Percentiles rank a stretch among this genome's conserved stretches.
Conservation (phyloP, 2,113 vertebrate genomes). For the Lepus timidus region DNA sequence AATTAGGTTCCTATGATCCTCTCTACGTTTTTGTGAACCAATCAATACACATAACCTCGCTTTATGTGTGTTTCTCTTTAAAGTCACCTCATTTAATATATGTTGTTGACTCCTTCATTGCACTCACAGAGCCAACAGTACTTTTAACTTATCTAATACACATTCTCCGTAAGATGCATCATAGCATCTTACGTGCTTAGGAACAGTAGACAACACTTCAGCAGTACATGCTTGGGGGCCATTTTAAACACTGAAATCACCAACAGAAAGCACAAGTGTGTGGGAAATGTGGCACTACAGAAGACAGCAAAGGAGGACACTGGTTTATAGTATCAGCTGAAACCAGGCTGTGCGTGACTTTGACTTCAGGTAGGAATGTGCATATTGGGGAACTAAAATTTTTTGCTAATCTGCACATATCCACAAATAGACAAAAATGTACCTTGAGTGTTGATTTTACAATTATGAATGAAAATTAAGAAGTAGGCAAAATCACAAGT, state of each 20-base stretch:
- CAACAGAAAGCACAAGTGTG: background rate
- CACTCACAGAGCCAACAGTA: background rate
- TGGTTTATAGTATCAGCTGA: background rate
- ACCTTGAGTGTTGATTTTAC: background rate
- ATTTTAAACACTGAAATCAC: constrained; percentile 14
- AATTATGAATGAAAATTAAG: background rate
- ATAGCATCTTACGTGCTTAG: background rate
- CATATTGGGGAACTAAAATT: background rate
- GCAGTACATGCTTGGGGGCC: background rate
- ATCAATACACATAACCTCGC: background rate
- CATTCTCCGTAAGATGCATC: background rate
- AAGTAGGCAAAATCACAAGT: too few relatives aligned
- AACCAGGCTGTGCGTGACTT: background rate
- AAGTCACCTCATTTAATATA: background rate
- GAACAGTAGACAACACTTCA: constrained; percentile 20
- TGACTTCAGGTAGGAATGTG: background rate
- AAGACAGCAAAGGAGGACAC: background rate
- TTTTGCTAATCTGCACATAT: background rate
- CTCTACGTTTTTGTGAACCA: background rate
- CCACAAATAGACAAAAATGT: background rate
- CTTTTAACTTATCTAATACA: background rate
- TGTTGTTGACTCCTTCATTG: background rate
- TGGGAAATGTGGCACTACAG: background rate
- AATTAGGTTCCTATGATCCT: background rate
- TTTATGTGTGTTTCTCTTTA: background rate